These are phyloP conservation scores for Leptinotarsa texana DNA, from an alignment of 1,140 invertebrate species.

Conservation along the genomic window DNA sequence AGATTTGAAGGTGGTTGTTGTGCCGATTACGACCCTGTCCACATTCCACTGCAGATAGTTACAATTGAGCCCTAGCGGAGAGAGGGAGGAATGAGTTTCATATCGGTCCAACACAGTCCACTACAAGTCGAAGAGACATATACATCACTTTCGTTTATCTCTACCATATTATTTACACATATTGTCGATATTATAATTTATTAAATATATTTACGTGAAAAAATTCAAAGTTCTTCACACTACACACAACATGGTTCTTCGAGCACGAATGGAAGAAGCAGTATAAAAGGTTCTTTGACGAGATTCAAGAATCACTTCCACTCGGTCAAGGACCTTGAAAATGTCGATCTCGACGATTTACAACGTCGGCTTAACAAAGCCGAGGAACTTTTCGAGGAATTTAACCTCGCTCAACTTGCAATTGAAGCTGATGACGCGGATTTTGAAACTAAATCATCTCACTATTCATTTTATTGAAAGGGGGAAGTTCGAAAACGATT, in stretches of 20 bases:
- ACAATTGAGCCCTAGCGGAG: too few relatives aligned
- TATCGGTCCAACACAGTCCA: too few relatives aligned
- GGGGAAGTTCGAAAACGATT: conserved; percentile 18
- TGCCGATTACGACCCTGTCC: too few relatives aligned
- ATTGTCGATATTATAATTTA: too few relatives aligned
- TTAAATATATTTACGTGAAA: conserved; percentile 1
- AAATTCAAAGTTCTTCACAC: conserved; percentile 12
- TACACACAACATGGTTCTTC: conserved; percentile 21
- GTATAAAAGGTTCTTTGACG: conserved; percentile 10
- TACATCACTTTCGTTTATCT: too few relatives aligned
- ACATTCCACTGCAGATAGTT: too few relatives aligned
- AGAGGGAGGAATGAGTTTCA: too few relatives aligned
- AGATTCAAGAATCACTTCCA: conserved; percentile 23
- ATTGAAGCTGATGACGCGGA: conserved; percentile 21
- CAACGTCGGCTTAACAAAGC: conserved; percentile 7
- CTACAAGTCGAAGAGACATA: too few relatives aligned
- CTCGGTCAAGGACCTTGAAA: conserved; percentile 10
- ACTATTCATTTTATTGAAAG: conserved; percentile 18
- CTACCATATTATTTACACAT: too few relatives aligned
- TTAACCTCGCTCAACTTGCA: conserved; percentile 16
- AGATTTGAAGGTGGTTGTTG: too few relatives aligned
- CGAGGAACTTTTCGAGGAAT: conserved; percentile 18
- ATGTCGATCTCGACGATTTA: conserved; percentile 20
- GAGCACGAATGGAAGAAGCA: conserved; percentile 6
- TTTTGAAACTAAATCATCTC: conserved; percentile 10